Evolutionary conservation across 2,888 invertebrate species (phyloP).

Genomic region (Leucophenga montana): DNA sequence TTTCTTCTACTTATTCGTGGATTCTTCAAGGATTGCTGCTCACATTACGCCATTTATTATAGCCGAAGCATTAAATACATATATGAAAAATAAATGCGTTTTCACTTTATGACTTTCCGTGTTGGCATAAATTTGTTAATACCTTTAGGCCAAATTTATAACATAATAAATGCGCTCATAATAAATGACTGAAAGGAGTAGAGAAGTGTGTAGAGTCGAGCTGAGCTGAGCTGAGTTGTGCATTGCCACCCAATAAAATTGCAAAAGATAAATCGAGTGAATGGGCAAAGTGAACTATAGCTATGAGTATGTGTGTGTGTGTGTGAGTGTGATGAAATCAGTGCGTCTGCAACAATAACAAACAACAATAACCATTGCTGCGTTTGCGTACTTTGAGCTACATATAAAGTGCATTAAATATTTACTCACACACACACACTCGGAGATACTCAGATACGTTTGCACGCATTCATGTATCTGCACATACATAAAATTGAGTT

Average conservation of each 20-base stretch:
- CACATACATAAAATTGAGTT: conserved; percentile 67
- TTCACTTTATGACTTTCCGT: conserved; percentile 67
- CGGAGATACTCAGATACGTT: background rate
- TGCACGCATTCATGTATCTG: background rate
- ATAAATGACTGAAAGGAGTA: conserved; percentile 59
- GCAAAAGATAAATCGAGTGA: conserved; percentile 31
- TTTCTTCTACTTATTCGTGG: conserved; percentile 30
- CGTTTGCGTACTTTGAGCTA: conserved; percentile 18
- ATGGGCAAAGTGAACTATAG: background rate
- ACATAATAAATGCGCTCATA: conserved; percentile 68
- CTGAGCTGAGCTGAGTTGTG: conserved; percentile 16
- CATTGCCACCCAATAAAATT: conserved; percentile 42
- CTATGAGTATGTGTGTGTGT: conserved; percentile 3
- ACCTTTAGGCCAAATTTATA: conserved; percentile 69
- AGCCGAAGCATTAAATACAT: conserved; percentile 26
- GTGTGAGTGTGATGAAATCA: conserved; percentile 35
- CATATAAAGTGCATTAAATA: conserved; percentile 21
- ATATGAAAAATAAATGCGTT: conserved; percentile 63
- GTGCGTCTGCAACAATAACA: conserved; percentile 34
- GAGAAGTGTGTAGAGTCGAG: conserved; percentile 29
- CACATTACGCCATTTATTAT: conserved; percentile 22
- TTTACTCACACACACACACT: background rate
- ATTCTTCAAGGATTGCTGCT: too few species aligned
- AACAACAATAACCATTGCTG: conserved; percentile 33
- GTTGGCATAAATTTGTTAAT: conserved; percentile 67